These are phyloP conservation scores for Megamerina dolium DNA, from an alignment of 2,888 invertebrate species.

Conservation along the genomic window DNA sequence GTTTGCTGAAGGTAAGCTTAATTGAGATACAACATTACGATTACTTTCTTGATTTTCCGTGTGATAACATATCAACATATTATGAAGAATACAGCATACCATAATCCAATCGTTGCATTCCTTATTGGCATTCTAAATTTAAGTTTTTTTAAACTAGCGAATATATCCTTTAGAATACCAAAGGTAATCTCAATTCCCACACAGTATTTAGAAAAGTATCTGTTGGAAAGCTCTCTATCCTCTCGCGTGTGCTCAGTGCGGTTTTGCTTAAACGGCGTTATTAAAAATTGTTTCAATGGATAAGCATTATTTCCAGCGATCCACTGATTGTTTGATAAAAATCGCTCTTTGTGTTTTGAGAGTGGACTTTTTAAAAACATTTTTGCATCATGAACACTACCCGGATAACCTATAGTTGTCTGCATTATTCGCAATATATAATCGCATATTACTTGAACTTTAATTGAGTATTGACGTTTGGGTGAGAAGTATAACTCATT, in stretches of 20 bases:
- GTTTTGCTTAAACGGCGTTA: conserved; percentile 9
- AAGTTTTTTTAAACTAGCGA: conserved; percentile 6
- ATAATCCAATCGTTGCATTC: conserved; percentile 1
- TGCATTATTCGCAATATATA: conserved; percentile 14
- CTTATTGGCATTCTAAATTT: conserved; percentile 3
- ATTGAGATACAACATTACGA: too few relatives aligned
- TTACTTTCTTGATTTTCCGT: too few relatives aligned
- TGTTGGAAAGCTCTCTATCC: background rate
- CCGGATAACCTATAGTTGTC: conserved; percentile 11
- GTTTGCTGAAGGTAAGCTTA: too few relatives aligned
- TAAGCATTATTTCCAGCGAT: conserved; percentile 12
- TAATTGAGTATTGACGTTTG: conserved; percentile 13
- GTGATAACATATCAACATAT: too few relatives aligned
- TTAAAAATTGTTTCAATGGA: conserved; percentile 8
- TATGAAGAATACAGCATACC: too few relatives aligned
- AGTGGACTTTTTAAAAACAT: conserved; percentile 13
- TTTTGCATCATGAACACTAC: conserved; percentile 17
- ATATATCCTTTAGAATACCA: conserved; percentile 1
- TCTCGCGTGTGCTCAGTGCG: conserved; percentile 4
- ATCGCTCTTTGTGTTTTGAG: conserved; percentile 7
- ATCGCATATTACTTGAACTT: conserved; percentile 15
- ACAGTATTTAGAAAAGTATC: conserved; percentile 1
- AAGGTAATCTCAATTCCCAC: conserved; percentile 3
- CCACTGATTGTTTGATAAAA: conserved; percentile 11
- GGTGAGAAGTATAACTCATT: conserved; percentile 13